Evolutionary conservation across 2,797 vertebrate genomes (phyloP).

Genomic region (Allobates femoralis): DNA sequence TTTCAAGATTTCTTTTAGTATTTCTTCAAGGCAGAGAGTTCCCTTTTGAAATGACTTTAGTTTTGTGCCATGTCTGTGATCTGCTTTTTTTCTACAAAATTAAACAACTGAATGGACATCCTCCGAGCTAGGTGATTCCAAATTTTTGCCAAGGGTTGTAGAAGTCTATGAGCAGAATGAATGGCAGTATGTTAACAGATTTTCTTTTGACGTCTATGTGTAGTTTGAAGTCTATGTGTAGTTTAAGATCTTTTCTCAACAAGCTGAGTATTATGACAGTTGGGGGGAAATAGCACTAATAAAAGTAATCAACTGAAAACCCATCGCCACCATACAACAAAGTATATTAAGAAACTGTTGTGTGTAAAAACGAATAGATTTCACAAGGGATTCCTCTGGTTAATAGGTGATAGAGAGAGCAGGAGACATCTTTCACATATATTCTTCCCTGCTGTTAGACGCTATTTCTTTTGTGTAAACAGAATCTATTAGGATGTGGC

Average conservation of each 20-base stretch:
- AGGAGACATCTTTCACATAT: not conserved
- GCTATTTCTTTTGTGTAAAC: conserved; percentile 11
- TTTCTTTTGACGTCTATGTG: not conserved
- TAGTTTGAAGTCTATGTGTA: not conserved
- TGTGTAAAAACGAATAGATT: not conserved
- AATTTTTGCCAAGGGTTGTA: too few species aligned
- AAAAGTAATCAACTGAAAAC: not conserved
- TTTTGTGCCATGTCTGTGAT: too few species aligned
- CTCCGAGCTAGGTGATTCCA: too few species aligned
- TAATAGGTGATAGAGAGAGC: conserved; percentile 1
- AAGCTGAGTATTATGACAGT: not conserved
- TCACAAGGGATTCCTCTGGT: conserved; percentile 3
- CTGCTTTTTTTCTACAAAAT: too few species aligned
- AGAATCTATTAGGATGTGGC: not conserved
- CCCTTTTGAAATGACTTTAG: too few species aligned
- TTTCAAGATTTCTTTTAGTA: too few species aligned
- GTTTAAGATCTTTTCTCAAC: not conserved
- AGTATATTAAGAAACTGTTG: not conserved
- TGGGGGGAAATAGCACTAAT: not conserved
- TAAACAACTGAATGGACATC: too few species aligned
- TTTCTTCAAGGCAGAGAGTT: too few species aligned
- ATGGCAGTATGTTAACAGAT: not conserved
- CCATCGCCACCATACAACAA: not conserved
- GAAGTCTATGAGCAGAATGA: not conserved
- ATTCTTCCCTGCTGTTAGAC: not conserved